Percentiles rank a stretch among this genome's conserved stretches.
Evolutionary conservation across 2,888 invertebrate species (phyloP).

Genomic region (Amphipyra tragopoginis): DNA sequence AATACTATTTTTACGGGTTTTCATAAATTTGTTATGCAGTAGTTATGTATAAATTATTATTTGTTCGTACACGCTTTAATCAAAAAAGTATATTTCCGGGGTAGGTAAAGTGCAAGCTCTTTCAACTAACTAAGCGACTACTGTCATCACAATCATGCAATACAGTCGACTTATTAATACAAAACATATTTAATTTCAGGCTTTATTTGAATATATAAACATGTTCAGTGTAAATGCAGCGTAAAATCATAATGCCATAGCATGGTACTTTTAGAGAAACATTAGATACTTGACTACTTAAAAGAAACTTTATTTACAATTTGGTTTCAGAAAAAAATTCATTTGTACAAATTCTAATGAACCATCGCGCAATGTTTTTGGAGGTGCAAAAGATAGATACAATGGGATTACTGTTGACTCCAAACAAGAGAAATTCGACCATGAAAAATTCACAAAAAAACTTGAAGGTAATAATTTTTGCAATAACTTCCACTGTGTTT

Average conservation of each 20-base stretch:
- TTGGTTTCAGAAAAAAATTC: conserved; percentile 58
- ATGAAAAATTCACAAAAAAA: conserved; percentile 63
- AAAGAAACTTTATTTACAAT: too few relatives aligned
- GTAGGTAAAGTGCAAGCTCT: conserved; percentile 28
- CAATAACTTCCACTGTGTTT: background rate
- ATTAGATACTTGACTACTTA: too few relatives aligned
- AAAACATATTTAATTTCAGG: too few relatives aligned
- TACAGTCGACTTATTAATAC: background rate
- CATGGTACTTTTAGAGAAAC: background rate
- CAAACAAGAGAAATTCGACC: conserved; percentile 64
- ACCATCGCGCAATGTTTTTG: conserved; percentile 59
- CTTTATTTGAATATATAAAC: background rate
- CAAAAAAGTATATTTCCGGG: conserved; percentile 18
- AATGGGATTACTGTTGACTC: conserved; percentile 80
- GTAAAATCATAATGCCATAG: background rate
- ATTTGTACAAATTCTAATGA: conserved; percentile 56
- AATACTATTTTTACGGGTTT: conserved; percentile 3
- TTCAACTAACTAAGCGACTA: background rate
- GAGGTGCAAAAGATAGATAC: conserved; percentile 73
- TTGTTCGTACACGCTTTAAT: conserved; percentile 24
- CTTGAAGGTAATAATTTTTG: conserved; percentile 64
- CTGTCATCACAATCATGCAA: too few relatives aligned
- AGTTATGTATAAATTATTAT: conserved; percentile 46
- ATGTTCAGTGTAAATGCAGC: too few relatives aligned
- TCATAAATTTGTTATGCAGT: background rate